phyloP scores from a whole-genome alignment of 2,888 invertebrate genomes.

The Coenonympha glycerion region DNA sequence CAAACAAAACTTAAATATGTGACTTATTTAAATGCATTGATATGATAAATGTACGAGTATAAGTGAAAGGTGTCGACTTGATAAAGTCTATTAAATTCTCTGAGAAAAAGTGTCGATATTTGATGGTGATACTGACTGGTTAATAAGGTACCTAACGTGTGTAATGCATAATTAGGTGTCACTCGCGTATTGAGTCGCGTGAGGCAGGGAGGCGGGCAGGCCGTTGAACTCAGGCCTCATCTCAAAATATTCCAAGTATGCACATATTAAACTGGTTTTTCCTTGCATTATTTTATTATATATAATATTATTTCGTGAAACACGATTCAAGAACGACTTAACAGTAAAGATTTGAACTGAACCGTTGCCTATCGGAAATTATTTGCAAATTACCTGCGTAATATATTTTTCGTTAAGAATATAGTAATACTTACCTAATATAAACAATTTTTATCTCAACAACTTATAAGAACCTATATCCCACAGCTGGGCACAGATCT shows the following conservation, averaged over 20 bases:
- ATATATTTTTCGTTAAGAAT: no score
- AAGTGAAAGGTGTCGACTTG: constrained; percentile 22
- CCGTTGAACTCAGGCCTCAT: constrained; percentile 68
- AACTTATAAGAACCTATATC: no score
- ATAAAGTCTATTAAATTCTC: constrained; percentile 20
- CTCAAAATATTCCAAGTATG: constrained; percentile 73
- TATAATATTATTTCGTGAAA: constrained; percentile 47
- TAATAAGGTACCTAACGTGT: constrained; percentile 27
- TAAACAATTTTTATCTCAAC: no score
- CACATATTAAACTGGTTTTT: constrained; percentile 74
- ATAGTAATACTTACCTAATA: no score
- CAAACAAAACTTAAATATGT: no score
- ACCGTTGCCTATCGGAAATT: not conserved
- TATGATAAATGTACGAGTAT: constrained; percentile 16
- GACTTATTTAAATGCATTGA: constrained; percentile 2
- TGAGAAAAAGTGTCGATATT: constrained; percentile 18
- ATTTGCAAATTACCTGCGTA: constrained; percentile 10
- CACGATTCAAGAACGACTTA: not conserved
- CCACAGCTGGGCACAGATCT: no score
- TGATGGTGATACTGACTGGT: constrained; percentile 22
- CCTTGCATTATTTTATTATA: constrained; percentile 63
- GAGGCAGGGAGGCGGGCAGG: constrained; percentile 41
- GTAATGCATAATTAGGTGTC: constrained; percentile 35
- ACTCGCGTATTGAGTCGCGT: constrained; percentile 33
- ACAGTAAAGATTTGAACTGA: not conserved